These are phyloP conservation scores for Arrhamphus sclerolepis DNA, from an alignment of 2,797 vertebrate species.

Conservation along the genomic window DNA sequence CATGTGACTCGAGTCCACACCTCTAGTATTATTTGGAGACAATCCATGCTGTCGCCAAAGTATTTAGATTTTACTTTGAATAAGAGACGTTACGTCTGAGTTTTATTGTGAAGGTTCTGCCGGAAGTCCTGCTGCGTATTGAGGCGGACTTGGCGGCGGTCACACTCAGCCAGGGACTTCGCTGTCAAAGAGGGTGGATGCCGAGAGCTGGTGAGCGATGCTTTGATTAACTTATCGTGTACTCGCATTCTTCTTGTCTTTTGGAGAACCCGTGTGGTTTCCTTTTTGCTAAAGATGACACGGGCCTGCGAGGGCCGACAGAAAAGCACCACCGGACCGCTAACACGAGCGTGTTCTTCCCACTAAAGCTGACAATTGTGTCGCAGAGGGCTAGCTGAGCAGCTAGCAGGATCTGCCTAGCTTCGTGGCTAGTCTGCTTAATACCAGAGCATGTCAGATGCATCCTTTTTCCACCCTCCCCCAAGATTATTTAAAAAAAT, in stretches of 20 bases:
- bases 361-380: constrained; percentile 59
- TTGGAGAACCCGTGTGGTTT: constrained; percentile 8
- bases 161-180: constrained; percentile 76
- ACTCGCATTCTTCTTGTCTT: constrained; percentile 21
- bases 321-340: background rate
- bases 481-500: background rate
- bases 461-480: constrained; percentile 47
- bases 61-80: background rate
- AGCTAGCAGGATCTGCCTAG: constrained; percentile 69
- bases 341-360: constrained; percentile 16
- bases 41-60: too few species aligned
- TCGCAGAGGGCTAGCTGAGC: constrained; percentile 77
- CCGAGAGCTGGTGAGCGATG: constrained; percentile 82
- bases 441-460: constrained; percentile 30
- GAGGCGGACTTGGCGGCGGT: constrained; percentile 7
- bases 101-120: constrained; percentile 57
- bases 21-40: too few species aligned
- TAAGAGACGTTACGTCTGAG: accelerated
- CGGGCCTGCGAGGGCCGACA: background rate
- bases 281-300: background rate
- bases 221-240: constrained; percentile 58
- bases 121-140: constrained; percentile 44
- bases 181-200: constrained; percentile 86
- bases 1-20: too few species aligned
- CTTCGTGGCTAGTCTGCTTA: constrained; percentile 58